Evolutionary conservation across 2,888 invertebrate species (phyloP), one percentile per base, ranked within the genome.

Genomic region (Nymphalis c-album): DNA sequence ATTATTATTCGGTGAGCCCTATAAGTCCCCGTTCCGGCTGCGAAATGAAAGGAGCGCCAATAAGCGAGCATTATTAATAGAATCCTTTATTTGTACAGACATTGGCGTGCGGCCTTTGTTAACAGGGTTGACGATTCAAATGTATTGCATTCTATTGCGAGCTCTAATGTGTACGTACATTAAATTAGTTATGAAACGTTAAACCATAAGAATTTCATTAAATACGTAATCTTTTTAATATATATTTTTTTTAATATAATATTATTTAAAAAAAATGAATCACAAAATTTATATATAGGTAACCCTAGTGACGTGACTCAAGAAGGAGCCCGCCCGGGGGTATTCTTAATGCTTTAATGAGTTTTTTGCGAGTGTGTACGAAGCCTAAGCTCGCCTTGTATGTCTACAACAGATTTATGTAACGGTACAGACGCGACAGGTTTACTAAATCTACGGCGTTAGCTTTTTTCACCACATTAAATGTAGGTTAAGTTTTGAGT

Each of bases 51-150:
- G 69, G 68, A 66, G 70, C 67, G 70, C 71, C 74, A 73, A 75
- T 75, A 73, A 67, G 72, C 73, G 71, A 74, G 70, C 71, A 71
- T 74, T 75, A 75, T 75, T 75, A 74, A 73, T 74, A 73, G 72
- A 73, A 71, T 74, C 68, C 71, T 71, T 74, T 70, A 74, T 74
- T 75, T 74, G 73, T 70, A 63, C 61, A 68, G 71, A 69, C 70
- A 70, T 69, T 61, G 68, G 69, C 66, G 61, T 63, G 64, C 71
- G 70, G 62, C 70, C 67, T 72, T 69, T 64, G 47, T 59, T 55
- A 51, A 17, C 61, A 71, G 70, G 73, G 73, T 60, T 73, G 71
- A 10, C 46, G 22, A 20, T 60, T 61, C 3, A 17, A 8, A 57
- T 13, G 55, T 18, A 35, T 48, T 60, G 17, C 18, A 45, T 20